A percentile compares a stretch with the other conserved stretches of the same genome.
These are phyloP conservation scores for Microplitis demolitor DNA, from an alignment of 1,140 invertebrate genomes.

Conservation along the genomic window DNA sequence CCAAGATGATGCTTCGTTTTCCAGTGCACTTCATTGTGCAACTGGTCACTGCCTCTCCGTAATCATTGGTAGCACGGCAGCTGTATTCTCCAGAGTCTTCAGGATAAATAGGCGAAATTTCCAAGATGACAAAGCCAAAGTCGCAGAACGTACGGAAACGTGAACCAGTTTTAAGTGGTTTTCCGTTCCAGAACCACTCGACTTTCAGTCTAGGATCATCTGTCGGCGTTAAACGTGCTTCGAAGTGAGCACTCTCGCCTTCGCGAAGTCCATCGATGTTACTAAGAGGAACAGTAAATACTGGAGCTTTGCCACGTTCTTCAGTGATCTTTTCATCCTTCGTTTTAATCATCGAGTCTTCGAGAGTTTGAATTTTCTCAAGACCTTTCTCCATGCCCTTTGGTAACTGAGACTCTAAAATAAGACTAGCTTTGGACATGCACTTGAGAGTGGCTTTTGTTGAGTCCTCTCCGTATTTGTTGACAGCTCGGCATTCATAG, in stretches of 20 bases:
- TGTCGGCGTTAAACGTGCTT: conserved; percentile 88
- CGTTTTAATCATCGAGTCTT: conserved; percentile 80
- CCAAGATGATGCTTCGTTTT: conserved; percentile 88
- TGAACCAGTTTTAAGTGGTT: conserved; percentile 85
- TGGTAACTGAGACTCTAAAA: conserved; percentile 93
- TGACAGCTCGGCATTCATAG: conserved; percentile 90
- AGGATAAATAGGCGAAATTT: conserved; percentile 93
- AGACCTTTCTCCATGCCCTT: conserved; percentile 91
- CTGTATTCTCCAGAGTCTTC: conserved; percentile 94
- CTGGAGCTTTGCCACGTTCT: conserved; percentile 79
- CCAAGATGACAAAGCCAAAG: conserved; percentile 92
- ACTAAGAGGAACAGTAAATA: conserved; percentile 87
- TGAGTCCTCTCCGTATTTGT: conserved; percentile 87
- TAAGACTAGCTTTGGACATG: conserved; percentile 87
- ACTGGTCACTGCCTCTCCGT: conserved; percentile 92
- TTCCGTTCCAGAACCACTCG: conserved; percentile 95
- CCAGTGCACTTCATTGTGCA: conserved; percentile 88
- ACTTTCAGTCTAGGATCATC: conserved; percentile 95
- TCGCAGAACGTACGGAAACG: conserved; percentile 93
- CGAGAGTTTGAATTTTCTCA: conserved; percentile 90
- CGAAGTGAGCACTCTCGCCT: conserved; percentile 93
- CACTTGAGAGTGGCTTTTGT: conserved; percentile 87
- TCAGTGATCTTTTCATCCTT: conserved; percentile 74
- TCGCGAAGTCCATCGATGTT: conserved; percentile 85
- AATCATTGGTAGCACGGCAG: conserved; percentile 87